Evolutionary conservation across 1,140 invertebrate genomes (phyloP).

Genomic region (Bombus superbus): DNA sequence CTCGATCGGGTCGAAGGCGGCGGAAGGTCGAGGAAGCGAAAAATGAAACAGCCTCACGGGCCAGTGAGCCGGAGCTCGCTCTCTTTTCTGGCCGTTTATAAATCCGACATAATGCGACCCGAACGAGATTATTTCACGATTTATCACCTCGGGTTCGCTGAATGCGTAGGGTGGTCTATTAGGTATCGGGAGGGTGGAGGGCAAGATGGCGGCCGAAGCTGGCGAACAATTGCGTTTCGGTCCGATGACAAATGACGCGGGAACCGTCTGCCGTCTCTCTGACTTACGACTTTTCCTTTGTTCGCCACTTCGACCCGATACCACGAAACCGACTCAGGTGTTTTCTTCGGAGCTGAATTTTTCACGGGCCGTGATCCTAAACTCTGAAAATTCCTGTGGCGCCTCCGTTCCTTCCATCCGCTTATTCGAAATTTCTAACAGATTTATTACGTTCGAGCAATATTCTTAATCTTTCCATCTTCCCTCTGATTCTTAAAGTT

Average conservation of each 20-base stretch:
- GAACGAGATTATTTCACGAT: slow-evolving; percentile 73
- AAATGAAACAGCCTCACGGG: slow-evolving; percentile 59
- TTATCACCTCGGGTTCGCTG: slow-evolving; percentile 64
- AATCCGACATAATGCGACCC: slow-evolving; percentile 72
- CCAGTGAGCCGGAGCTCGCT: slow-evolving; percentile 36
- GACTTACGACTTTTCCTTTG: slow-evolving; percentile 63
- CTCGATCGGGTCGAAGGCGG: slow-evolving; percentile 40
- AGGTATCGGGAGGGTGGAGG: slow-evolving; percentile 58
- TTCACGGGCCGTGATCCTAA: slow-evolving; percentile 29
- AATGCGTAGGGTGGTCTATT: slow-evolving; percentile 67
- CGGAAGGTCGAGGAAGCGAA: slow-evolving; percentile 44
- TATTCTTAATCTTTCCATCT: no score
- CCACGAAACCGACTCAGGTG: slow-evolving; percentile 51
- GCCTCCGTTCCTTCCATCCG: background rate
- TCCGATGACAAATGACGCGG: slow-evolving; percentile 68
- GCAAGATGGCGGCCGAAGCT: slow-evolving; percentile 57
- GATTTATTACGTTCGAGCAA: background rate
- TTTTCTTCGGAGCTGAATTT: slow-evolving; percentile 53
- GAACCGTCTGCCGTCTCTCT: slow-evolving; percentile 50
- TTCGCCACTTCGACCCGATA: slow-evolving; percentile 17
- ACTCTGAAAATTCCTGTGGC: background rate
- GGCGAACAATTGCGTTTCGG: slow-evolving; percentile 62
- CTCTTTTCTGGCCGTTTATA: slow-evolving; percentile 61
- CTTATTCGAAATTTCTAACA: background rate
- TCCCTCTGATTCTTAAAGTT: fast-evolving